Conservation (phyloP, 92 coral and sea anemone genomes). For the Epizoanthus stellaris region DNA sequence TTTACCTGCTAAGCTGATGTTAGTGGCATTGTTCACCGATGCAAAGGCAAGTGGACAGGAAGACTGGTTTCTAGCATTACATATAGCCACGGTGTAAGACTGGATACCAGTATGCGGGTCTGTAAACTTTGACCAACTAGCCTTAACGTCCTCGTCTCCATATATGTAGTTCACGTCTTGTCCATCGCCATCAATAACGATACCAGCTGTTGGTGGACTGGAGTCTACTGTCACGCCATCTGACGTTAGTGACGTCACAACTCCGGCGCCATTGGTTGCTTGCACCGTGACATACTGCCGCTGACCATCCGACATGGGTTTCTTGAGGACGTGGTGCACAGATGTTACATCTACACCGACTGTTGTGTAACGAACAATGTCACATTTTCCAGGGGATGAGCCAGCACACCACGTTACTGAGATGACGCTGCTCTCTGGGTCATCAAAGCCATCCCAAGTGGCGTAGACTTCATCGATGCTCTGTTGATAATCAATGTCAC, state of each 20-base stretch:
- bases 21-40: slow-evolving; percentile 56
- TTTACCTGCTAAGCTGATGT: slow-evolving; percentile 75
- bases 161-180: slow-evolving; percentile 60
- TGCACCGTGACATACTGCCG: slow-evolving; percentile 71
- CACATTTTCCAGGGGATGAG: slow-evolving; percentile 64
- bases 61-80: slow-evolving; percentile 65
- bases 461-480: slow-evolving; percentile 64
- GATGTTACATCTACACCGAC: slow-evolving; percentile 42
- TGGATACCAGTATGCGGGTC: slow-evolving; percentile 78
- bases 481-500: slow-evolving; percentile 66
- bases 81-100: slow-evolving; percentile 79
- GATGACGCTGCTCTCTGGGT: slow-evolving; percentile 82
- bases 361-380: slow-evolving; percentile 47
- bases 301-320: slow-evolving; percentile 71
- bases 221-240: slow-evolving; percentile 81
- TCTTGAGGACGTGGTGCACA: slow-evolving; percentile 43
- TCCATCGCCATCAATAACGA: slow-evolving; percentile 66
- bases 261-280: slow-evolving; percentile 90
- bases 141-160: slow-evolving; percentile 69
- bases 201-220: slow-evolving; percentile 74
- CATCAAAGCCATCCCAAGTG: slow-evolving; percentile 77
- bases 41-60: slow-evolving; percentile 66
- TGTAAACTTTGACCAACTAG: slow-evolving; percentile 68
- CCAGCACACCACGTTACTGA: slow-evolving; percentile 81
- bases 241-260: slow-evolving; percentile 59